These are phyloP conservation scores for Limenitis camilla DNA, from an alignment of 2,888 invertebrate species.

Conservation along the genomic window DNA sequence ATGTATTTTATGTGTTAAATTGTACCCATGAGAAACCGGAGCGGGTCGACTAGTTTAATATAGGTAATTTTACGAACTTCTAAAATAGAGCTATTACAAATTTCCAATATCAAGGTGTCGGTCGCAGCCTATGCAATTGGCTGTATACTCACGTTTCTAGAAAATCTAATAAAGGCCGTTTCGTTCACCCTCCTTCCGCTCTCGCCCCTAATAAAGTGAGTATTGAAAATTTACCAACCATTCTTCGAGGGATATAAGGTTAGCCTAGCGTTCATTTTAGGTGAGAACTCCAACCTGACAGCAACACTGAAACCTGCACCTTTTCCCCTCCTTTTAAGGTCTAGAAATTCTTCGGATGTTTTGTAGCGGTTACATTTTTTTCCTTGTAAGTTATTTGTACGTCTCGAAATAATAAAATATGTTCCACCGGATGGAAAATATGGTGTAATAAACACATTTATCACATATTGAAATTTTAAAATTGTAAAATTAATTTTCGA, in stretches of 20 bases:
- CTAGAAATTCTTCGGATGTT: conserved; percentile 5
- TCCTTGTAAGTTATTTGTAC: conserved; percentile 33
- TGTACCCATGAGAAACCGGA: too few species aligned
- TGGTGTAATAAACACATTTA: not conserved
- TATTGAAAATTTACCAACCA: conserved; percentile 76
- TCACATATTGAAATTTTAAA: too few species aligned
- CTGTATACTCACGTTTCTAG: conserved; percentile 57
- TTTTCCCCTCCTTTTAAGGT: conserved; percentile 21
- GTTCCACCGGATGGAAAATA: conserved; percentile 49
- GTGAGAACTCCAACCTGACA: conserved; percentile 39
- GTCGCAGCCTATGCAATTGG: conserved; percentile 50
- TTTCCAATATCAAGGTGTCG: conserved; percentile 53
- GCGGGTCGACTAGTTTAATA: not conserved
- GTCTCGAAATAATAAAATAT: conserved; percentile 55
- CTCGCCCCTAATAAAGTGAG: conserved; percentile 71
- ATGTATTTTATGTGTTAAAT: too few species aligned
- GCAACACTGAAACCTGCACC: conserved; percentile 2
- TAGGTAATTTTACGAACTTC: not conserved
- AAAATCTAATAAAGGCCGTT: conserved; percentile 72
- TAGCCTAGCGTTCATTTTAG: conserved; percentile 49
- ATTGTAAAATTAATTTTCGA: too few species aligned
- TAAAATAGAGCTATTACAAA: conserved; percentile 18
- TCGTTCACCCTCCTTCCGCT: conserved; percentile 60
- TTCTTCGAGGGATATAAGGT: conserved; percentile 71
- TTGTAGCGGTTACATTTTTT: conserved; percentile 41